A percentile compares a stretch with the other conserved stretches of the same genome.
phyloP scores from a whole-genome alignment of 2,797 vertebrate species.

The Acanthis flammea region DNA sequence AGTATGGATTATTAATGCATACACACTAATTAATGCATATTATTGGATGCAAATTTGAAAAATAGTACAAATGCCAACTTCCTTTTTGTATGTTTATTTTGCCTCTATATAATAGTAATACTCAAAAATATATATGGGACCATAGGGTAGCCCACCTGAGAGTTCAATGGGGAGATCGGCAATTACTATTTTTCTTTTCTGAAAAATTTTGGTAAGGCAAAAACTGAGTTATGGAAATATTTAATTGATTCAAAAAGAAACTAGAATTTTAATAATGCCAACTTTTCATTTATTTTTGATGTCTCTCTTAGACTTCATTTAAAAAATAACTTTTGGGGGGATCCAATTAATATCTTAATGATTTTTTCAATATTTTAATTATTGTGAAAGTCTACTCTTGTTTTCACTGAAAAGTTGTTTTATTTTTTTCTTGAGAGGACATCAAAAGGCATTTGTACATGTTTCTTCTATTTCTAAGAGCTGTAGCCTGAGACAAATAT shows the following conservation, averaged over 20 bases:
- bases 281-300: neutral
- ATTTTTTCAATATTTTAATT: neutral
- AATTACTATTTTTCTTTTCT: neutral
- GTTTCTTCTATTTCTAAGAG: neutral
- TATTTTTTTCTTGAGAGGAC: neutral
- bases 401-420: neutral
- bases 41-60: neutral
- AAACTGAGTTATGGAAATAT: neutral
- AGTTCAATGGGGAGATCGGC: neutral
- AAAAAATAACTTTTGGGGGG: neutral
- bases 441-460: neutral
- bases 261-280: neutral
- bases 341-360: neutral
- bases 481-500: neutral
- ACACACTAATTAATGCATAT: neutral
- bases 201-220: neutral
- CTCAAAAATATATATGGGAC: neutral
- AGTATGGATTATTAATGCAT: neutral
- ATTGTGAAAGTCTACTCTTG: neutral
- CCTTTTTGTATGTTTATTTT: neutral
- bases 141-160: neutral
- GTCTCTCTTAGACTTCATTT: neutral
- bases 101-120: neutral
- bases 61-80: neutral
- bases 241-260: neutral